Percentiles rank a stretch among this genome's conserved stretches.
phyloP scores from a whole-genome alignment of 2,113 vertebrate species.

The Tychaedon coryphoeus region DNA sequence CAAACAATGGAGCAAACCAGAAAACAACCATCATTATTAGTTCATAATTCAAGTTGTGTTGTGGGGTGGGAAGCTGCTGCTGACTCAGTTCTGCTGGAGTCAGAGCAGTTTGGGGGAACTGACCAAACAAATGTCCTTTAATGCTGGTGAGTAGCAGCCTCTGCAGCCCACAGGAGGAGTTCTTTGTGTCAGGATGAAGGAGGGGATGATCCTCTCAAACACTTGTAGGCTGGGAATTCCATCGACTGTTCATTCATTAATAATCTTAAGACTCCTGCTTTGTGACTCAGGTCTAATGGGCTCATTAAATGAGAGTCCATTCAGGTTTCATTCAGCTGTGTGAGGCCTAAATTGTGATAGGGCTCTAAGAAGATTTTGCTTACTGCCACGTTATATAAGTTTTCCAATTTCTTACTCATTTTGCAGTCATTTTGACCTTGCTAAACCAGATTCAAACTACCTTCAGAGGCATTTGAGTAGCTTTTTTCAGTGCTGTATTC shows the following conservation, averaged over 20 bases:
- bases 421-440: background rate
- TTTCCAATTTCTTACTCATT: background rate
- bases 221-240: background rate
- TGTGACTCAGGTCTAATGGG: background rate
- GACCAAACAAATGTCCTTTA: background rate
- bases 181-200: background rate
- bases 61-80: background rate
- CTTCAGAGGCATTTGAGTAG: background rate
- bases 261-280: background rate
- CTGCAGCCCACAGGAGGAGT: background rate
- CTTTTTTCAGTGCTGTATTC: background rate
- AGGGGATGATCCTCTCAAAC: background rate
- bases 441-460: background rate
- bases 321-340: background rate
- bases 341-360: background rate
- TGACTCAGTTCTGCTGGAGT: background rate
- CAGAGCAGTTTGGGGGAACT: background rate
- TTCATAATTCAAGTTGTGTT: rapidly evolving
- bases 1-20: background rate
- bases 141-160: background rate
- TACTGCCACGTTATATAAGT: rapidly evolving
- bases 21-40: rapidly evolving
- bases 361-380: background rate
- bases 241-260: background rate
- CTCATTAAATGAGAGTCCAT: background rate